phyloP scores from a whole-genome alignment of 2,797 vertebrate species.

The Gallinago nigripennis region DNA sequence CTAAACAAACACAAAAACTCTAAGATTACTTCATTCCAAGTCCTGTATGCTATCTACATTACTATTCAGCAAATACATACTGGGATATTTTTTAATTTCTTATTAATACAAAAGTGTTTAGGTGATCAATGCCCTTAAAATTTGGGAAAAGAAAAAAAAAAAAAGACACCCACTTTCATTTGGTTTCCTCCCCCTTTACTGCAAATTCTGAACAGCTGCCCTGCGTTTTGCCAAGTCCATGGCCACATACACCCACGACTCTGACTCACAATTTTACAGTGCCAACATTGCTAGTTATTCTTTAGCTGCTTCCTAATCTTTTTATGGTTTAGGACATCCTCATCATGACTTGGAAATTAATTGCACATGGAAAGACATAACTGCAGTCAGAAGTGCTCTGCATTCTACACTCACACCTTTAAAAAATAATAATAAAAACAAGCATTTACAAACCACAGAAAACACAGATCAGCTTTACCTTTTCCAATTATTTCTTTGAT shows the following conservation, averaged over 20 bases:
- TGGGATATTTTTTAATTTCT: background rate
- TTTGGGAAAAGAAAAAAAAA: no score
- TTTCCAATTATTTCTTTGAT: background rate
- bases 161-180: background rate
- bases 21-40: background rate
- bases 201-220: background rate
- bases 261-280: conserved; percentile 22
- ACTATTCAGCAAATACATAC: background rate
- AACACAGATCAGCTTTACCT: background rate
- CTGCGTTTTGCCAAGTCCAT: background rate
- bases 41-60: background rate
- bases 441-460: background rate
- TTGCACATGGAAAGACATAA: background rate
- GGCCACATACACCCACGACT: background rate
- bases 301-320: background rate
- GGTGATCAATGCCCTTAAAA: background rate
- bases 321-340: background rate
- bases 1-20: background rate
- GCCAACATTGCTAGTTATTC: background rate
- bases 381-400: background rate
- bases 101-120: background rate
- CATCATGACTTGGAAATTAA: background rate
- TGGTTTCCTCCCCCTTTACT: background rate
- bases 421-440: background rate
- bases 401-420: background rate